phyloP scores from a whole-genome alignment of 2,888 invertebrate species.

The Sinelater perroti region DNA sequence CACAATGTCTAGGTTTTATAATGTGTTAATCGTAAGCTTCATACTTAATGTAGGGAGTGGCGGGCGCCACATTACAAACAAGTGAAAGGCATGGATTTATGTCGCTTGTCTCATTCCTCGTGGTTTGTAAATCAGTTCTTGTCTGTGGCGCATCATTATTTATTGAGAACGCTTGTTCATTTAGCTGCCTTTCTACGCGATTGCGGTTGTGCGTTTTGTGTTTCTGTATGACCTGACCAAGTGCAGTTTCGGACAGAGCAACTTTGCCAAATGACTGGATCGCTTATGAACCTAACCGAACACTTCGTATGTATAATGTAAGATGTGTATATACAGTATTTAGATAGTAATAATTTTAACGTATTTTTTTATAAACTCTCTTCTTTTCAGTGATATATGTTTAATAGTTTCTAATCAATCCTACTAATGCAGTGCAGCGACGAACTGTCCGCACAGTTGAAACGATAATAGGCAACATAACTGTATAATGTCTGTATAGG shows the following conservation, averaged over 20 bases:
- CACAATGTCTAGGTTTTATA: slow-evolving; percentile 18
- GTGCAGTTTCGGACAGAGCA: slow-evolving; percentile 8
- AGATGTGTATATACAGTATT: slow-evolving; percentile 41
- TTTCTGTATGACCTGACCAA: slow-evolving; percentile 15
- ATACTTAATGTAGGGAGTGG: neutral
- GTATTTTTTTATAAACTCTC: slow-evolving; percentile 34
- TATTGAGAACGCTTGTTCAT: slow-evolving; percentile 13
- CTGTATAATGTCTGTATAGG: slow-evolving; percentile 44
- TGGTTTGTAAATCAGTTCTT: slow-evolving; percentile 8
- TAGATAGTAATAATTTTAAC: slow-evolving; percentile 36
- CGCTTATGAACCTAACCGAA: slow-evolving; percentile 10
- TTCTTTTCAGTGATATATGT: slow-evolving; percentile 31
- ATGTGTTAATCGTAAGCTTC: slow-evolving; percentile 6
- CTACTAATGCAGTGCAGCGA: slow-evolving; percentile 21
- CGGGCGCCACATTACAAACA: neutral
- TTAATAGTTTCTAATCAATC: slow-evolving; percentile 27
- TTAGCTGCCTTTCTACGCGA: neutral
- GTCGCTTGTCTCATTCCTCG: slow-evolving; percentile 9
- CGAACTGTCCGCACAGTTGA: slow-evolving; percentile 19
- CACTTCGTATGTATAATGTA: slow-evolving; percentile 13
- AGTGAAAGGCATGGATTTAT: slow-evolving; percentile 6
- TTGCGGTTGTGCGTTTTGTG: slow-evolving; percentile 19
- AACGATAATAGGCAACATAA: slow-evolving; percentile 24
- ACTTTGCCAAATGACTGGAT: slow-evolving; percentile 2
- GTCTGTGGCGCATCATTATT: slow-evolving; percentile 15